These are phyloP conservation scores for Cotesia congregata DNA, from an alignment of 2,888 invertebrate species.

Conservation along the genomic window DNA sequence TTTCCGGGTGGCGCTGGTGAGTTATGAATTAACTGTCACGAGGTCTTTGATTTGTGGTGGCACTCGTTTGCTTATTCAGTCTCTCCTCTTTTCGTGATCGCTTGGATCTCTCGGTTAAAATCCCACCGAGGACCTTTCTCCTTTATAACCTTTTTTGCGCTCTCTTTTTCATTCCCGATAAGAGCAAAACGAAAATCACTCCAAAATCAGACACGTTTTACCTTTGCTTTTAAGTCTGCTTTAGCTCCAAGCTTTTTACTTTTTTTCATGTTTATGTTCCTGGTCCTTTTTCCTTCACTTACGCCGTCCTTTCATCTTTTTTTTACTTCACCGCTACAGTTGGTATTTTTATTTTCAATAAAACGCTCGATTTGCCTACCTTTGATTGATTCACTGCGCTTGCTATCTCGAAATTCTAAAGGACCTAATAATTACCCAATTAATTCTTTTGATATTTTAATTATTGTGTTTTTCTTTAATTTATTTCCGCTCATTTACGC, in stretches of 20 bases:
- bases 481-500: no score
- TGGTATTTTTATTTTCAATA: slow-evolving; percentile 17
- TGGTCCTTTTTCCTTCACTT: background rate
- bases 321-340: slow-evolving; percentile 22
- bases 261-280: background rate
- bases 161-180: background rate
- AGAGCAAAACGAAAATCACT: background rate
- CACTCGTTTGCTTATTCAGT: slow-evolving; percentile 39
- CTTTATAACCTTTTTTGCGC: background rate
- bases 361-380: slow-evolving; percentile 32
- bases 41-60: slow-evolving; percentile 60
- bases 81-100: background rate
- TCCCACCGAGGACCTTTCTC: background rate
- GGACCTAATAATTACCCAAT: background rate
- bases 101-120: background rate
- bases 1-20: slow-evolving; percentile 50
- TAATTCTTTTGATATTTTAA: no score
- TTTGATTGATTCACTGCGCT: slow-evolving; percentile 29
- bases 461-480: no score
- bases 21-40: slow-evolving; percentile 63
- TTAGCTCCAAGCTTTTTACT: background rate
- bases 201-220: slow-evolving; percentile 18
- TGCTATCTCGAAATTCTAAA: background rate
- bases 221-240: background rate
- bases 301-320: slow-evolving; percentile 9